Evolutionary conservation across 2,888 invertebrate species (phyloP), one percentile per base, ranked within the genome.

Genomic region (Synergus itoensis): DNA sequence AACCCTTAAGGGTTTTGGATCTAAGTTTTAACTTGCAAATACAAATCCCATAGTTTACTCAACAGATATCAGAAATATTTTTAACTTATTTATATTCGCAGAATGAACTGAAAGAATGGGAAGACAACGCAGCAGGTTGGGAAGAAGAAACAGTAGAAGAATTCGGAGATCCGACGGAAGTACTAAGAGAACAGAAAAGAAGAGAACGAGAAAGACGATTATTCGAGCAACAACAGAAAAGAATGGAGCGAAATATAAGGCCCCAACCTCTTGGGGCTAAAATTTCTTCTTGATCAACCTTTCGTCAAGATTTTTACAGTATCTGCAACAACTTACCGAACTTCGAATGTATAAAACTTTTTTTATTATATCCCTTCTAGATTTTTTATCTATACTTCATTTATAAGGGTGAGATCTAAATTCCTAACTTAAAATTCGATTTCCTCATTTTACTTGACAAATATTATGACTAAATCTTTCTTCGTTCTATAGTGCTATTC

Each of bases 101-200:
- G 93, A 93, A 93, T 67, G 94, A 94, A 83, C 90, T 94, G 18
- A 93, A 92, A 84, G 94, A 94, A 83, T 94, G 94, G 94, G 93
- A 92, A 79, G 94, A 94, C 76, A 93, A 93, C 82, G 90, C 88
- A 28, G 92, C 91, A n/a, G 93, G 93, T 45, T 94, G 94, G 94
- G 94, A 94, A 82, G 93, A 94, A 84, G 89, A 90, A 82, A 89
- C 90, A 0, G 79, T 85, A 0, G 88, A 90, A 76, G 91, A 91
- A 81, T 89, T 90, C 64, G 89, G 88, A 11, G 90, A 91, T 79
- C 83, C 89, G 0, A 86, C 88, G 7, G 86, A 85, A 83, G 85
- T 86, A n/a, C 77, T 91, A 4, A 85, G 90, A 28, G 90, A 90
- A 64, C 90, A 91, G 77, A 88, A 85, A 63, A 84, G 89, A 16